Evolutionary conservation across 1,140 invertebrate species (phyloP).

Genomic region (Bombus consobrinus): DNA sequence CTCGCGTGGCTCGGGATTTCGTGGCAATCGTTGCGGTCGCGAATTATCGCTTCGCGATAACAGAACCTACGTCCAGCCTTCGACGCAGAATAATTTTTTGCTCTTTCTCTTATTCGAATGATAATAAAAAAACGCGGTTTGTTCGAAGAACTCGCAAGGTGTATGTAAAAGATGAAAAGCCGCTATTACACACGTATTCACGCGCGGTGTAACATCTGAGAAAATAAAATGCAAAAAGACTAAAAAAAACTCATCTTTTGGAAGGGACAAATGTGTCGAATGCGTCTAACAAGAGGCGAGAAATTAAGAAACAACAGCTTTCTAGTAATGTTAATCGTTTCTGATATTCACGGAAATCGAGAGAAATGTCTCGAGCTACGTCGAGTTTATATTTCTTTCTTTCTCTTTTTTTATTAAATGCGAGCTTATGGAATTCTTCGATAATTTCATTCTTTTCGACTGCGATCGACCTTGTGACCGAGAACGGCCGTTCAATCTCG

Average conservation of each 20-base stretch:
- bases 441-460: neutral
- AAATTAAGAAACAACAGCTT: constrained; percentile 3
- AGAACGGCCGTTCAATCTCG: constrained; percentile 26
- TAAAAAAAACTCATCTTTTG: neutral
- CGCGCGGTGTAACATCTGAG: neutral
- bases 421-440: constrained; percentile 7
- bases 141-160: neutral
- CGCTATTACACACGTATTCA: constrained; percentile 4
- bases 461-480: neutral
- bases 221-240: neutral
- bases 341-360: neutral
- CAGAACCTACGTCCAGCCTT: neutral
- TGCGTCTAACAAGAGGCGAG: neutral
- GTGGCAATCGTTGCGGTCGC: constrained; percentile 2
- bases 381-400: constrained; percentile 6
- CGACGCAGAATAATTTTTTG: neutral
- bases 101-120: neutral
- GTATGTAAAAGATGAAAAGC: neutral
- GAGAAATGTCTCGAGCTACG: constrained; percentile 5
- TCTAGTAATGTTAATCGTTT: neutral
- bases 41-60: neutral
- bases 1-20: constrained; percentile 1
- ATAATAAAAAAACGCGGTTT: neutral
- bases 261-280: neutral
- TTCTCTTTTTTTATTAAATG: constrained; percentile 21